phyloP scores from a whole-genome alignment of 1,140 invertebrate genomes.

The Pollicipes pollicipes region DNA sequence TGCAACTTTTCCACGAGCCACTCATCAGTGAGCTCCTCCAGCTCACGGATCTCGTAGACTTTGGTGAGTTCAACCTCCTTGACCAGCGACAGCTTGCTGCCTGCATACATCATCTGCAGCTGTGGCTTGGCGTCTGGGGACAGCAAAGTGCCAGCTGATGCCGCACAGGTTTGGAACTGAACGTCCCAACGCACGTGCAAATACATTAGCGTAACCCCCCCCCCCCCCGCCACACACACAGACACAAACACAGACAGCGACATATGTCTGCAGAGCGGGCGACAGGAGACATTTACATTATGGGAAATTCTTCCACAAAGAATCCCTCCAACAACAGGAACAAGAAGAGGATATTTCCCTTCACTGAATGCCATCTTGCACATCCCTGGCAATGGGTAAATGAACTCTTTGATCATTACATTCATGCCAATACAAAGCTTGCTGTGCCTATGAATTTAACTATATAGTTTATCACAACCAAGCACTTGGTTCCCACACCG shows the following conservation, averaged over 20 bases:
- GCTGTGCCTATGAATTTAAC: slow-evolving; percentile 7
- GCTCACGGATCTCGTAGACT: slow-evolving; percentile 62
- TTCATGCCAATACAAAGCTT: not conserved
- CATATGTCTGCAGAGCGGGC: too few species aligned
- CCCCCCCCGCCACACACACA: too few species aligned
- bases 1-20: slow-evolving; percentile 62
- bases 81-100: slow-evolving; percentile 64
- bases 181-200: too few species aligned
- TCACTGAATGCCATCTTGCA: not conserved
- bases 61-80: slow-evolving; percentile 60
- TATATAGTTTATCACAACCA: slow-evolving; percentile 5
- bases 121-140: slow-evolving; percentile 43
- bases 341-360: too few species aligned
- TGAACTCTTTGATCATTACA: slow-evolving; percentile 3
- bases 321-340: too few species aligned
- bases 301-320: too few species aligned
- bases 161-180: slow-evolving; percentile 2
- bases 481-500: too few species aligned
- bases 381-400: not conserved
- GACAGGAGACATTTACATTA: not conserved
- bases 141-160: slow-evolving; percentile 12
- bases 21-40: slow-evolving; percentile 75
- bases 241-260: too few species aligned
- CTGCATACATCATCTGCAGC: slow-evolving; percentile 83
- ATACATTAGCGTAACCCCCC: too few species aligned